phyloP scores from a whole-genome alignment of 2,888 invertebrate genomes.

The Drosophila quinaria region DNA sequence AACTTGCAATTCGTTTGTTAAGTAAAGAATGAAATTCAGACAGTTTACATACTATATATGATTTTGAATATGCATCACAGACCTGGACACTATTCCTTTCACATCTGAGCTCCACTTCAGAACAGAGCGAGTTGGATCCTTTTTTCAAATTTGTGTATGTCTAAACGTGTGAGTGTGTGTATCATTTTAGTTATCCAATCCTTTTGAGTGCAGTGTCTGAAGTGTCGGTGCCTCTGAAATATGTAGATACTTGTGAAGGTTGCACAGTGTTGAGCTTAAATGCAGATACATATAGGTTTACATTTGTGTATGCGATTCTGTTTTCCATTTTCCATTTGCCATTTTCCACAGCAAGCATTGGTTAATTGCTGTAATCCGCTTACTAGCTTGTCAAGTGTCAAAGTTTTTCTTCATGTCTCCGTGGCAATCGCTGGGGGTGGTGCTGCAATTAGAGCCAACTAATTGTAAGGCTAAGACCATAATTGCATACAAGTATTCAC shows the following conservation, averaged over 20 bases:
- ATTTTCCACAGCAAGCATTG: conserved; percentile 8
- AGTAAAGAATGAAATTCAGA: conserved; percentile 1
- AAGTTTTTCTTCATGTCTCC: conserved; percentile 47
- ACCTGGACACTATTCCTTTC: conserved; percentile 1
- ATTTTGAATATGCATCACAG: background rate
- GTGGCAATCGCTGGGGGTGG: conserved; percentile 14
- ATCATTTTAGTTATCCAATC: conserved; percentile 49
- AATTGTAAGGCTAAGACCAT: conserved; percentile 56
- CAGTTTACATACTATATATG: conserved; percentile 8
- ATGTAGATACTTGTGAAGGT: conserved; percentile 21
- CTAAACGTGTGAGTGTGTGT: conserved; percentile 12
- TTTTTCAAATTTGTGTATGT: conserved; percentile 9
- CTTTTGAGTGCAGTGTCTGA: conserved; percentile 58
- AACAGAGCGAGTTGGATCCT: conserved; percentile 3
- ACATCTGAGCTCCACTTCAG: background rate
- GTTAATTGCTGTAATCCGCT: conserved; percentile 74
- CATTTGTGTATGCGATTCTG: conserved; percentile 18
- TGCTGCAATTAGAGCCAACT: conserved; percentile 54
- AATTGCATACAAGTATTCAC: conserved; percentile 53
- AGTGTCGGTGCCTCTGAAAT: conserved; percentile 36
- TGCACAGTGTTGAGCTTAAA: conserved; percentile 3
- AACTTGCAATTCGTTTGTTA: background rate
- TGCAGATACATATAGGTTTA: background rate
- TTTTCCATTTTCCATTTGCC: conserved; percentile 24
- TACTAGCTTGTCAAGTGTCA: conserved; percentile 58